phyloP scores from a whole-genome alignment of 2,888 invertebrate species.

The Tuberolachnus salignus region DNA sequence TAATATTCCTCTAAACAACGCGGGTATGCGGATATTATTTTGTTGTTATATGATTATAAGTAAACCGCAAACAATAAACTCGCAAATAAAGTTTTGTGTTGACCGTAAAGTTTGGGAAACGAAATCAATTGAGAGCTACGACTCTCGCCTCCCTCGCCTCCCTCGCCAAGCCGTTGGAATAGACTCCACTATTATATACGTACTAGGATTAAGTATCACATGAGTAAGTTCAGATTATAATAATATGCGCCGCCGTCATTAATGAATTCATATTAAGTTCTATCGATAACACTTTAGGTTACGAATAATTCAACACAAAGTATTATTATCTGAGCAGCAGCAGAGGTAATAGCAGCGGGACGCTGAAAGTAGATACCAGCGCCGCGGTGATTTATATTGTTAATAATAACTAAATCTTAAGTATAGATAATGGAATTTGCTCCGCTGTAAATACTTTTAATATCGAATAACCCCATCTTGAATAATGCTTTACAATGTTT shows the following conservation, averaged over 20 bases:
- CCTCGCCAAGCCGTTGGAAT: conserved; percentile 17
- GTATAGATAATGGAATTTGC: not conserved
- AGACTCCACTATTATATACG: not conserved
- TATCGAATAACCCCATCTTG: not conserved
- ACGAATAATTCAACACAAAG: conserved; percentile 14
- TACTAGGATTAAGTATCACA: conserved; percentile 20
- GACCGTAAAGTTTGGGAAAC: conserved; percentile 39
- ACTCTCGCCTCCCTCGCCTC: too few relatives aligned
- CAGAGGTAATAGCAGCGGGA: not conserved
- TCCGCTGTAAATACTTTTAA: conserved; percentile 7
- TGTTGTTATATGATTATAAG: conserved; percentile 11
- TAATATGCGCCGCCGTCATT: not conserved
- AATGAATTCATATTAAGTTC: conserved; percentile 36
- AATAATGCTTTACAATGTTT: not conserved
- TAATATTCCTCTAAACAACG: not conserved
- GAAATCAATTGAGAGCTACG: conserved; percentile 39
- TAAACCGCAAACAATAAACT: conserved; percentile 4
- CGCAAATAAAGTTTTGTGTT: conserved; percentile 33
- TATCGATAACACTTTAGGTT: conserved; percentile 41
- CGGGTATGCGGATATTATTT: not conserved
- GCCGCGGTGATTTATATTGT: conserved; percentile 3
- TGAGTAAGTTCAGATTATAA: conserved; percentile 24
- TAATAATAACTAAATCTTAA: conserved; percentile 15
- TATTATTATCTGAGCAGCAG: not conserved
- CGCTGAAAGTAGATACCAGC: too few relatives aligned